Evolutionary conservation across 2,888 invertebrate species (phyloP), one percentile per base, ranked within the genome.

Genomic region (Heteromyza rotundicornis): DNA sequence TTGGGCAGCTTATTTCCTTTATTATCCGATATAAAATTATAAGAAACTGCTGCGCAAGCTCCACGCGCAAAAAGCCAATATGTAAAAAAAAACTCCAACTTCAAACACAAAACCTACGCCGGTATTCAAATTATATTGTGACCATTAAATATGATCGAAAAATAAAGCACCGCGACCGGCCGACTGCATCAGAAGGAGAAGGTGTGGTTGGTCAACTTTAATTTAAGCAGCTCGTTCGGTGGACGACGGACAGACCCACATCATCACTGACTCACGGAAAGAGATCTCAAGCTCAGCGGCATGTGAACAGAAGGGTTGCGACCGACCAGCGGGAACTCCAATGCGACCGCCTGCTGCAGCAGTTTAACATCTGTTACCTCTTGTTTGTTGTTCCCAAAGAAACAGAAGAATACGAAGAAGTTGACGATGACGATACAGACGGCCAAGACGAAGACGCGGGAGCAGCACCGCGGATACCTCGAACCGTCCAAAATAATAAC

Each of bases 81-180:
- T 27, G 32, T 35, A 47, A 47, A 19, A 47, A 47, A 40, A 40
- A 40, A 3, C 40, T 14, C 12, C 40, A 40, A 47, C 47, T 19
- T 19, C 47, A 47, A 47, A 17, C 17, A 20, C 17, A 47, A 47
- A 47, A 47, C 47, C 19, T 47, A 19, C 47, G 47, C 47, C 20
- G 47, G 36, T 63, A 65, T 66, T 69, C 71, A 73, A 75, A 76
- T 76, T 76, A 77, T 77, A 63, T 63, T 72, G 72, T 73, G 75
- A 72, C 75, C 77, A 77, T 76, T 76, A 73, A 77, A 77, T 76
- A 75, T 76, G 75, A 75, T 73, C 72, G 75, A 77, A 75, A 61
- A 22, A 57, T 58, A 27, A 72, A 74, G 72, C 70, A 75, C 70
- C 67, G 14, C 36, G 27, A 52, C n/a, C n/a, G 14, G 40, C 32